phyloP scores from a whole-genome alignment of 53 echinoderm and acorn worm genomes.

The Arbacia lixula region DNA sequence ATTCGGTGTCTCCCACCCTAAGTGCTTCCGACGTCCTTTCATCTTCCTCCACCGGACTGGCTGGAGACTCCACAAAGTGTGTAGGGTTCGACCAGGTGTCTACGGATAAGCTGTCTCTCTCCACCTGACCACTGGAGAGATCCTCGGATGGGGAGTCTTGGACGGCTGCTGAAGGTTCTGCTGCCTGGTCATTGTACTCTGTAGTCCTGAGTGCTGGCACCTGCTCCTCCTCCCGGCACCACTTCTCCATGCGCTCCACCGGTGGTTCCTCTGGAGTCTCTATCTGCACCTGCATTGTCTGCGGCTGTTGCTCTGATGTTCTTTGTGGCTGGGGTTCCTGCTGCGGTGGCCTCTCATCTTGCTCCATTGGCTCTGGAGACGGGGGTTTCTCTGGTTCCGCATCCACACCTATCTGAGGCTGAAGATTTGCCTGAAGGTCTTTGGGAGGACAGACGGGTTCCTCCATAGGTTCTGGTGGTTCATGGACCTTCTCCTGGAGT shows the following conservation, averaged over 20 bases:
- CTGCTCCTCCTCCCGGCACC: conserved; percentile 24
- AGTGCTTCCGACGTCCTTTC: conserved; percentile 60
- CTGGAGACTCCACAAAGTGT: conserved; percentile 47
- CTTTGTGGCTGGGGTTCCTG: too few relatives aligned
- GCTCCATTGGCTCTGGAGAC: background rate
- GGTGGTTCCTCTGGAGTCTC: background rate
- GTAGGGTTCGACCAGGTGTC: conserved; percentile 44
- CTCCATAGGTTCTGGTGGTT: too few relatives aligned
- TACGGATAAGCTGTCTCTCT: conserved; percentile 43
- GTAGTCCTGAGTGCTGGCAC: conserved; percentile 48
- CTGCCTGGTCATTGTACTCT: conserved; percentile 21
- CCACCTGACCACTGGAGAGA: background rate
- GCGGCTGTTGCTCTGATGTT: too few relatives aligned
- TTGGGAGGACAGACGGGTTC: too few relatives aligned
- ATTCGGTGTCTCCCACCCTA: background rate
- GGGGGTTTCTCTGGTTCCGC: too few relatives aligned
- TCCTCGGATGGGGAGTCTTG: background rate
- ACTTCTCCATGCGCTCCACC: background rate
- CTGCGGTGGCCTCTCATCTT: too few relatives aligned
- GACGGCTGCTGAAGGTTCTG: too few relatives aligned
- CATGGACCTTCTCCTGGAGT: too few relatives aligned
- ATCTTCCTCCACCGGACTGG: conserved; percentile 39
- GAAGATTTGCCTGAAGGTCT: too few relatives aligned
- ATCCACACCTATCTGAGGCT: too few relatives aligned
- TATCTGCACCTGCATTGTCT: too few relatives aligned